Evolutionary conservation across 2,797 vertebrate species (phyloP).

Genomic region (Margarornis squamiger): DNA sequence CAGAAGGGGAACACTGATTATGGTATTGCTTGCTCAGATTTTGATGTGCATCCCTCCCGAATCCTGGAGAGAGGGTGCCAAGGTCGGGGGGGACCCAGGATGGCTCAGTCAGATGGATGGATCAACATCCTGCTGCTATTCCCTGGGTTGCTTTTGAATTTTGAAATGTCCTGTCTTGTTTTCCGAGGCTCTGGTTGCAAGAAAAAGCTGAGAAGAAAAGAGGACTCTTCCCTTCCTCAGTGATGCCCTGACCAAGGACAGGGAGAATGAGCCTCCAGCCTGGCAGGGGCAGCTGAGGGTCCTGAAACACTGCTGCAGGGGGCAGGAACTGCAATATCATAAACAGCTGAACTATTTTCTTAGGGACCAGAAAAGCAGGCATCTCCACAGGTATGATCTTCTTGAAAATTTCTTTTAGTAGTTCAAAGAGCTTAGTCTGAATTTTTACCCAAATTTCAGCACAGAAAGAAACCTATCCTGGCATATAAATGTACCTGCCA

Average conservation of each 20-base stretch:
- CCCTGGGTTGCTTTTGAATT: no score
- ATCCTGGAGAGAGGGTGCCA: background rate
- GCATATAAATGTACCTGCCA: constrained; percentile 46
- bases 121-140: no score
- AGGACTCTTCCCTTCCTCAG: no score
- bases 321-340: background rate
- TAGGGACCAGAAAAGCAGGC: background rate
- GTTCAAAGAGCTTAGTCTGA: background rate
- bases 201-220: no score
- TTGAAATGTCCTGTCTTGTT: no score
- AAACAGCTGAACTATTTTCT: background rate
- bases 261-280: background rate
- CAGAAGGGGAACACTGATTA: background rate
- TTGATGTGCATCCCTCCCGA: rapidly evolving
- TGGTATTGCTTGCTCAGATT: background rate
- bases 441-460: constrained; percentile 29
- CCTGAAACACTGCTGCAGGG: background rate
- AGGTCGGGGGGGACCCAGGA: background rate
- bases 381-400: background rate
- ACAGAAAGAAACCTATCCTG: background rate
- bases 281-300: background rate
- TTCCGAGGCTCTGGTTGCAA: no score
- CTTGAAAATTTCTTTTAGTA: background rate
- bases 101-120: no score
- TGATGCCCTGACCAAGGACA: no score